Conservation (phyloP, 2,888 invertebrate species). For the Teleogryllus oceanicus region DNA sequence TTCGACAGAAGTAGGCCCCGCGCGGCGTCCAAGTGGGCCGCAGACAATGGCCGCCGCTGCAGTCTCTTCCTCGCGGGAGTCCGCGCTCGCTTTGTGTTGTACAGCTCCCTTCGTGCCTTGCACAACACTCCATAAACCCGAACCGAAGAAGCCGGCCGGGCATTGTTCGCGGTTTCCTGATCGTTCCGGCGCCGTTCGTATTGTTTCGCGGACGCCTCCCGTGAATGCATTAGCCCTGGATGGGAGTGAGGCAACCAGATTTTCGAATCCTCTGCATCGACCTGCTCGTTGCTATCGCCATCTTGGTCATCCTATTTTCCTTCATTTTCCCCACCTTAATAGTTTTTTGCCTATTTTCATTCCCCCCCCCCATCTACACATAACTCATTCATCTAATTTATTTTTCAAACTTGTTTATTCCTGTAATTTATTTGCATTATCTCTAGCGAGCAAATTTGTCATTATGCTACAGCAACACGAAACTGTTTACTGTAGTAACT, state of each 20-base stretch:
- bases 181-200: not conserved
- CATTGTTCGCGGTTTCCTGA: constrained; percentile 7
- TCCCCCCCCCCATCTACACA: too few relatives aligned
- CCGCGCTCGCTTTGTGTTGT: not conserved
- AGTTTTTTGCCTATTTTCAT: too few relatives aligned
- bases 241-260: not conserved
- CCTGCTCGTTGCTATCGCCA: too few relatives aligned
- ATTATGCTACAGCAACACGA: too few relatives aligned
- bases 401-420: too few relatives aligned
- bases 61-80: not conserved
- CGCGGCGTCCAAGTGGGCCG: not conserved
- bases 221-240: not conserved
- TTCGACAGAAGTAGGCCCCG: not conserved
- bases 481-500: too few relatives aligned
- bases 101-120: constrained; percentile 7
- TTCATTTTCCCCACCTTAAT: too few relatives aligned
- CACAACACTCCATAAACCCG: not conserved
- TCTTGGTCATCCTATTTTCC: too few relatives aligned
- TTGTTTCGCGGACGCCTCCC: not conserved
- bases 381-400: too few relatives aligned
- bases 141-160: constrained; percentile 8
- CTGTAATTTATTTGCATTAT: too few relatives aligned
- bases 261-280: not conserved
- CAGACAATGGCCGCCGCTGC: not conserved
- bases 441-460: too few relatives aligned